These are phyloP conservation scores for Phenacoccus solenopsis DNA, from an alignment of 1,140 invertebrate genomes.

Conservation along the genomic window DNA sequence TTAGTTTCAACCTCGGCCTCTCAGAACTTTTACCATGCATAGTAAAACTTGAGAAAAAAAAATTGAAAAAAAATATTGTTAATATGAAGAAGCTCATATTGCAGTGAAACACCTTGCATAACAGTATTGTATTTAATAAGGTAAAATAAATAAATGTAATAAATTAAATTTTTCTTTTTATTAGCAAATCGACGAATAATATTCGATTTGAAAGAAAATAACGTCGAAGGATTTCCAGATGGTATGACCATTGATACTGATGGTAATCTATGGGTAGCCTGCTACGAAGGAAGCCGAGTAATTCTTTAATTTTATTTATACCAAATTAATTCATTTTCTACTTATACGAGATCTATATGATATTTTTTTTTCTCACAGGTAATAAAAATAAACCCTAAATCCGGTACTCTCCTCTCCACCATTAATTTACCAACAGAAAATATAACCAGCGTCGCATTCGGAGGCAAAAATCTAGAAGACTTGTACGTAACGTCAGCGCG, in stretches of 20 bases:
- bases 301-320: not conserved
- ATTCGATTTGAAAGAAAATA: slow-evolving; percentile 38
- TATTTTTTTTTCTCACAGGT: slow-evolving; percentile 36
- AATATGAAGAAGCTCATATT: too few species aligned
- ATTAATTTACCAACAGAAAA: slow-evolving; percentile 52
- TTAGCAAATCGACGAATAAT: slow-evolving; percentile 38
- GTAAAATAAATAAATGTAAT: too few species aligned
- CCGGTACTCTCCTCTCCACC: slow-evolving; percentile 41
- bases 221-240: slow-evolving; percentile 45
- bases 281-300: slow-evolving; percentile 40
- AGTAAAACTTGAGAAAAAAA: too few species aligned
- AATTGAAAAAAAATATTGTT: too few species aligned
- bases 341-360: not conserved
- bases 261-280: slow-evolving; percentile 58
- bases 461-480: slow-evolving; percentile 56
- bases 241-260: slow-evolving; percentile 62
- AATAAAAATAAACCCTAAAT: slow-evolving; percentile 39
- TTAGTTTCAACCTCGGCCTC: too few species aligned
- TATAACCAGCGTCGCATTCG: slow-evolving; percentile 67
- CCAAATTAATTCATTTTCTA: too few species aligned
- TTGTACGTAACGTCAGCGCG: slow-evolving; percentile 32
- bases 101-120: too few species aligned
- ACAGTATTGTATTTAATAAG: too few species aligned
- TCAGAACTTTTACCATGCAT: too few species aligned
- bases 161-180: too few species aligned